Base-by-base conservation (phyloP, 2,888 invertebrate genomes). In the Trichogramma evanescens region DNA sequence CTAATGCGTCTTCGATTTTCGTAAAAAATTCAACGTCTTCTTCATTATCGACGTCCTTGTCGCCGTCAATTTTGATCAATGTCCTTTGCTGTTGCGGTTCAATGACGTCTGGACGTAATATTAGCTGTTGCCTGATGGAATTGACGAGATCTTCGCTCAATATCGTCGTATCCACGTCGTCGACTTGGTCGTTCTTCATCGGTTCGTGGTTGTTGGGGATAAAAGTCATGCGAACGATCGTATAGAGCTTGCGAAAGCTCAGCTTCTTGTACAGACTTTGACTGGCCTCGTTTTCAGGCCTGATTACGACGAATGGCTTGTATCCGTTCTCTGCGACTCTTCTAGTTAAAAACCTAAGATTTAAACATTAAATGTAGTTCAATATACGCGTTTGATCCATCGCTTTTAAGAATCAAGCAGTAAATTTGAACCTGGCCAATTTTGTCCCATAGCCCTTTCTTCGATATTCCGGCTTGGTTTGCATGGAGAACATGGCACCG, bases 401-500 rank as follows among this genome's bases (percentile, higher is more conserved):
- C 7, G 50, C 50, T 53, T 44, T 7, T 13, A 4, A 50, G 38
- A n/a, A 2, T 8, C n/a, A 7, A 40, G 13, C 38, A 44, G 41
- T 10, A 26, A 26, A 40, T 49, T 9, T 65, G 26, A 26, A 77
- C 78, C 76, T 77, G 54, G 74, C 77, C 66, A 78, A 67, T 64
- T 73, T 74, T 54, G 75, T 77, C 48, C 77, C 77, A 66, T 79
- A 81, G 74, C 89, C 89, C 80, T 88, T 87, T 69, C 85, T 82
- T 65, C 89, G 84, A 78, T 85, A 86, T 76, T 89, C 87, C 54
- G 89, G 89, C 71, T 86, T 84, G 60, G 92, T 92, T 80, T 92
- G 91, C 92, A 92, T 92, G 55, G 91, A 91, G 81, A 92, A 92
- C 92, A 92, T 92, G 64, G 92, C 92, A 39, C 92, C 92, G 78